Conservation (phyloP, 2,797 vertebrate genomes). For the Xyrichtys novacula region DNA sequence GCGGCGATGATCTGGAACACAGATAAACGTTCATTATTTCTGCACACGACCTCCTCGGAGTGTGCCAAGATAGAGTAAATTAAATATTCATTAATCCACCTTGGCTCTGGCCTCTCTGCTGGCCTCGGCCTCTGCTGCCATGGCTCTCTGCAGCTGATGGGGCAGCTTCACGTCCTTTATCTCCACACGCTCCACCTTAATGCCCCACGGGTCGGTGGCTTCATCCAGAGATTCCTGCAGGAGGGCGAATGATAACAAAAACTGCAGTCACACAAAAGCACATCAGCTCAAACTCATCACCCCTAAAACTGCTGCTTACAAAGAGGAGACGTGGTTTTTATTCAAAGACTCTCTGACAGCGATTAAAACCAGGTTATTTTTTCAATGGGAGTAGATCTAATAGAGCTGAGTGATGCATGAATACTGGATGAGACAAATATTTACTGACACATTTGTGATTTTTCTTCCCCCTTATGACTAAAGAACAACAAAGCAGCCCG, state of each 20-base stretch:
- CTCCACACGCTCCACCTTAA: conserved; percentile 87
- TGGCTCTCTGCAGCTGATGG: conserved; percentile 84
- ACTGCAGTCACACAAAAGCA: neutral
- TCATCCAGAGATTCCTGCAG: conserved; percentile 80
- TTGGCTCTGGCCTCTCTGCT: conserved; percentile 84
- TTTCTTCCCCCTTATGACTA: neutral
- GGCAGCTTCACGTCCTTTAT: conserved; percentile 87
- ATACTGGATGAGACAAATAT: neutral
- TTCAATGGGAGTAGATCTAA: neutral
- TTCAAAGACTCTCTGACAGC: neutral
- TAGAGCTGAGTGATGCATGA: neutral
- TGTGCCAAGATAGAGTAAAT: conserved; percentile 5
- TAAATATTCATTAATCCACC: conserved; percentile 57
- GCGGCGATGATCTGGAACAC: conserved; percentile 83
- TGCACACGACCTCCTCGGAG: no score
- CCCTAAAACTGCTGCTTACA: neutral
- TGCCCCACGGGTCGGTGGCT: conserved; percentile 84
- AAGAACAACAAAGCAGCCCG: neutral
- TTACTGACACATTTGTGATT: neutral
- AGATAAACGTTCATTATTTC: neutral
- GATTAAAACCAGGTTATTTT: neutral
- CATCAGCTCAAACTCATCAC: no score
- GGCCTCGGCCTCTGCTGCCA: conserved; percentile 87
- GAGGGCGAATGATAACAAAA: neutral
- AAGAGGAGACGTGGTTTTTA: neutral